Conservation (phyloP, 2,797 vertebrate species). For the Liparis tanakae region DNA sequence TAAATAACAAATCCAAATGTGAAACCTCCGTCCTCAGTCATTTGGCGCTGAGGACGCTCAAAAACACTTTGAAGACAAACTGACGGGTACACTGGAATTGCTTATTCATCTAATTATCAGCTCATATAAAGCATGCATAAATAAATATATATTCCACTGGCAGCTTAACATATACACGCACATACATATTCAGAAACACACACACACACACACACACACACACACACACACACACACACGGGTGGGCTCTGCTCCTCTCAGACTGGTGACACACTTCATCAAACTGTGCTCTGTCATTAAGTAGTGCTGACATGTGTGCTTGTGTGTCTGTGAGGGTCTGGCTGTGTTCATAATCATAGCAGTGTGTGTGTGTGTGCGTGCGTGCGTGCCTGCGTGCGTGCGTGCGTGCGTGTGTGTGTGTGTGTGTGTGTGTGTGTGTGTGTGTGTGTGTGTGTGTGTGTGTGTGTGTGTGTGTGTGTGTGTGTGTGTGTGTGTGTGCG, state of each 20-base stretch:
- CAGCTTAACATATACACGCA: slow-evolving; percentile 10
- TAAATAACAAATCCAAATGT: slow-evolving; percentile 15
- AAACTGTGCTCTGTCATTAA: slow-evolving; percentile 49
- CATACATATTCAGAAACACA: slow-evolving; percentile 50
- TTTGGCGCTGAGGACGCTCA: neutral
- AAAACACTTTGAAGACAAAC: neutral
- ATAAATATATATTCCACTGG: slow-evolving; percentile 30
- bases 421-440: slow-evolving; percentile 24
- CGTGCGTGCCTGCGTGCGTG: slow-evolving; percentile 39
- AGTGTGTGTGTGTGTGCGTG: slow-evolving; percentile 46
- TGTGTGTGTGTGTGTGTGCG: slow-evolving; percentile 47
- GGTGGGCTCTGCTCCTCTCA: slow-evolving; percentile 24
- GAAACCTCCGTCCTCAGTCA: neutral
- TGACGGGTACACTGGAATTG: slow-evolving; percentile 11
- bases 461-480: slow-evolving; percentile 54
- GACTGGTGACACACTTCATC: slow-evolving; percentile 61
- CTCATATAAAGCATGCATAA: slow-evolving; percentile 35
- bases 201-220: slow-evolving; percentile 17
- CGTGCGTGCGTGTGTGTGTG: slow-evolving; percentile 42
- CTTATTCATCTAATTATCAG: slow-evolving; percentile 35
- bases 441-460: slow-evolving; percentile 46
- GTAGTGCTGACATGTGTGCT: slow-evolving; percentile 47
- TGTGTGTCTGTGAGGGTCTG: slow-evolving; percentile 46
- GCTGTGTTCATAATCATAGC: slow-evolving; percentile 44
- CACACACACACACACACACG: slow-evolving; percentile 32